Evolutionary conservation across 2,888 invertebrate genomes (phyloP).

Genomic region (Corbicula japonica): DNA sequence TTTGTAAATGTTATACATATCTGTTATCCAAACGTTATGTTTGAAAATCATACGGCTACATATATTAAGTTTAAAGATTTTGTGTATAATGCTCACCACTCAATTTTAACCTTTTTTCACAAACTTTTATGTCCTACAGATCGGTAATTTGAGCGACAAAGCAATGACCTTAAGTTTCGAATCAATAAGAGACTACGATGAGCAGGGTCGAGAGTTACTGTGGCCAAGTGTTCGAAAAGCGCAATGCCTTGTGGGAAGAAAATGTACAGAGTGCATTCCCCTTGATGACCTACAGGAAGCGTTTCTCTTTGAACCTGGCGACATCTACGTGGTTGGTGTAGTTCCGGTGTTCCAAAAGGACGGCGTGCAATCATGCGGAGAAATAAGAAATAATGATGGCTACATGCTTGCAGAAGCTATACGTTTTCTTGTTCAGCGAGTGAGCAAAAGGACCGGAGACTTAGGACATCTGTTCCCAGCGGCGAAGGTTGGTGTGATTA

Average conservation of each 20-base stretch:
- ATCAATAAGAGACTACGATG: constrained; percentile 44
- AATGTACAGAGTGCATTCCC: constrained; percentile 47
- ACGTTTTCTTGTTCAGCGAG: constrained; percentile 35
- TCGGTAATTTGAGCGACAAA: too few species aligned
- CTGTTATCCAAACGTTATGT: too few species aligned
- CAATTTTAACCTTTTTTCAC: too few species aligned
- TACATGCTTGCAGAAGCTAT: constrained; percentile 54
- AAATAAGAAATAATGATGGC: constrained; percentile 26
- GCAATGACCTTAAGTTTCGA: too few species aligned
- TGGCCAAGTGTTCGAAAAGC: constrained; percentile 39
- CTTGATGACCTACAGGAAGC: constrained; percentile 18
- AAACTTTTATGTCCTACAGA: too few species aligned
- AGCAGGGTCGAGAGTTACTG: neutral
- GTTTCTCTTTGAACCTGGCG: constrained; percentile 50
- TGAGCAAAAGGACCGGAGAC: too few species aligned
- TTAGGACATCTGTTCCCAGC: constrained; percentile 24
- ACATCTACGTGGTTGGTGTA: constrained; percentile 56
- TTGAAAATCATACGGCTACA: too few species aligned
- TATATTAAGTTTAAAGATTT: too few species aligned
- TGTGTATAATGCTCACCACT: too few species aligned
- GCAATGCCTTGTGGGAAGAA: constrained; percentile 23
- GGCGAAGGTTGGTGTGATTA: constrained; percentile 48
- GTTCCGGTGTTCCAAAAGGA: constrained; percentile 48
- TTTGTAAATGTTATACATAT: too few species aligned
- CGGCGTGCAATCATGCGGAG: constrained; percentile 33